phyloP scores from a whole-genome alignment of 2,888 invertebrate genomes.

The Tetranychus piercei region DNA sequence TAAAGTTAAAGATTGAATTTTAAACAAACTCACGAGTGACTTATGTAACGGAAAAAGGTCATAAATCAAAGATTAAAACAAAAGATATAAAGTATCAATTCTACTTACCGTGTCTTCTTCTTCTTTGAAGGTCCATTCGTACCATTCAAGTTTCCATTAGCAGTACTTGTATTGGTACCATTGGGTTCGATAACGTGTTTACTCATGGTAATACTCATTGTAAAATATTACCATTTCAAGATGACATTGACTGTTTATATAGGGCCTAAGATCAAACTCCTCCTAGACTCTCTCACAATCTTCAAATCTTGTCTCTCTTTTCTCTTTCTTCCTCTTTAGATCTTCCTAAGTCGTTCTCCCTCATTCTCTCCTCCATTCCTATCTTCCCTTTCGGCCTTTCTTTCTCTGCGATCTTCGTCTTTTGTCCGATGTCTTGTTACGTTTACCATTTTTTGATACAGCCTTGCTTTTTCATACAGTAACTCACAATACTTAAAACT shows the following conservation, averaged over 20 bases:
- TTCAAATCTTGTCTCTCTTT: not conserved
- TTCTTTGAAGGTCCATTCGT: constrained; percentile 7
- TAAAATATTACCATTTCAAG: too few relatives aligned
- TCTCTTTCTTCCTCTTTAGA: not conserved
- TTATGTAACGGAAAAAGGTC: not conserved
- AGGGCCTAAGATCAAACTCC: too few relatives aligned
- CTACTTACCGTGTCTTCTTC: not conserved
- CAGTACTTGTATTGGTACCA: not conserved
- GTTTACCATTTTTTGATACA: too few relatives aligned
- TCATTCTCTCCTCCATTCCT: not conserved
- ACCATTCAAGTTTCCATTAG: not conserved
- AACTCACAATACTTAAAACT: too few relatives aligned
- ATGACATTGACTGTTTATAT: too few relatives aligned
- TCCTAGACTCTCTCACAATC: too few relatives aligned
- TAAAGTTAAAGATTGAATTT: not conserved
- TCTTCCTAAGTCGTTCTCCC: not conserved
- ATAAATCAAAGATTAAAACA: not conserved
- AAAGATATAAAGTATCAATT: not conserved
- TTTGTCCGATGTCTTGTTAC: too few relatives aligned
- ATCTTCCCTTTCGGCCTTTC: too few relatives aligned
- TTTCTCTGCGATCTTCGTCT: too few relatives aligned
- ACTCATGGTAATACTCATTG: not conserved
- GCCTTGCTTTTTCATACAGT: too few relatives aligned
- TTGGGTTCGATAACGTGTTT: not conserved
- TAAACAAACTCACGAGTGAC: not conserved